Conservation (phyloP, 2,888 invertebrate genomes). For the Tinea trinotella region DNA sequence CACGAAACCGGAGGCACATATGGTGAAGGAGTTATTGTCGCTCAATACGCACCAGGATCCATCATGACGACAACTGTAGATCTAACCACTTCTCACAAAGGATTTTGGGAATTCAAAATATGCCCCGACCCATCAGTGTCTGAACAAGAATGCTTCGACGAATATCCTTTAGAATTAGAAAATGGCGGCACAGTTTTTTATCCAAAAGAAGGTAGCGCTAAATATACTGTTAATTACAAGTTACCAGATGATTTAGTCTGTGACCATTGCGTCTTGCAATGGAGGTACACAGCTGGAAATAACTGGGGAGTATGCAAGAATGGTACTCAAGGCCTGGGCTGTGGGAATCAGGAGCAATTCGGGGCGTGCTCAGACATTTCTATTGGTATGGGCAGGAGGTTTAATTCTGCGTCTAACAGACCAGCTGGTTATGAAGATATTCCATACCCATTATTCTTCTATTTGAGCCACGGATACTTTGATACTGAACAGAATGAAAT, state of each 20-base stretch:
- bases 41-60: constrained; percentile 76
- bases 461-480: constrained; percentile 32
- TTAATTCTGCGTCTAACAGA: constrained; percentile 29
- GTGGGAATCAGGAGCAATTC: constrained; percentile 89
- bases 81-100: constrained; percentile 86
- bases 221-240: constrained; percentile 77
- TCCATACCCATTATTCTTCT: constrained; percentile 28
- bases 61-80: constrained; percentile 79
- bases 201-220: constrained; percentile 77
- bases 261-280: constrained; percentile 86
- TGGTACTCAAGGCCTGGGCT: constrained; percentile 82
- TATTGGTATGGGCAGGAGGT: constrained; percentile 67
- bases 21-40: constrained; percentile 82
- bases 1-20: constrained; percentile 88
- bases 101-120: constrained; percentile 86
- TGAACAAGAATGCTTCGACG: constrained; percentile 81
- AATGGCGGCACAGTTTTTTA: constrained; percentile 74
- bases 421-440: constrained; percentile 32
- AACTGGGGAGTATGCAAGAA: constrained; percentile 83
- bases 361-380: constrained; percentile 85
- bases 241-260: constrained; percentile 76
- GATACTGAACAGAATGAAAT: constrained; percentile 26
- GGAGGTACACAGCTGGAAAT: constrained; percentile 88
- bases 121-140: constrained; percentile 80
- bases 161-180: constrained; percentile 73